A percentile compares a stretch with the other conserved stretches of the same genome.
Conservation (phyloP, 2,797 vertebrate genomes). For the Phoebastria nigripes region DNA sequence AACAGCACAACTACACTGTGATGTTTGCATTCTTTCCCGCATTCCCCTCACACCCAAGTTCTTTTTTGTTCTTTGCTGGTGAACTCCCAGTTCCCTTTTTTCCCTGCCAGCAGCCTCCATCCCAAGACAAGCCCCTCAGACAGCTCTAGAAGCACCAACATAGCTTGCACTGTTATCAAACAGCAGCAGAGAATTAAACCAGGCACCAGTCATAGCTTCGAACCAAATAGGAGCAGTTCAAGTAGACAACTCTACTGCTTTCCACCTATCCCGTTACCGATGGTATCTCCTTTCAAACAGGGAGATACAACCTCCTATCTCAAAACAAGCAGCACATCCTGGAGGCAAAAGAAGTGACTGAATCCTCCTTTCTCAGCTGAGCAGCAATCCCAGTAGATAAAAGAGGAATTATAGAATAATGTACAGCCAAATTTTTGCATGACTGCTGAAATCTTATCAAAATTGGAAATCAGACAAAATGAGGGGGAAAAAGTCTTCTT, state of each 20-base stretch:
- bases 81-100: neutral
- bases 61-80: neutral
- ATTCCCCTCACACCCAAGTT: neutral
- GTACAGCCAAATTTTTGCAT: neutral
- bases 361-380: neutral
- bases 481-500: neutral
- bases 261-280: neutral
- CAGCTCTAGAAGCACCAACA: neutral
- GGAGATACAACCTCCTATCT: neutral
- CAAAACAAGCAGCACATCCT: neutral
- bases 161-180: neutral
- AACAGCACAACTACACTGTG: neutral
- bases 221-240: neutral
- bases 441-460: neutral
- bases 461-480: neutral
- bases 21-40: neutral
- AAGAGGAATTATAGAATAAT: neutral
- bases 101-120: neutral
- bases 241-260: neutral
- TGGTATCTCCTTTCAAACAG: neutral
- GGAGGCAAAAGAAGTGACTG: neutral
- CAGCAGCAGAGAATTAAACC: neutral
- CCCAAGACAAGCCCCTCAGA: neutral
- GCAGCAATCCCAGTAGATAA: neutral
- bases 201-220: neutral